These are phyloP conservation scores for Gracilinanus agilis DNA, from an alignment of 2,113 vertebrate genomes.

Conservation along the genomic window DNA sequence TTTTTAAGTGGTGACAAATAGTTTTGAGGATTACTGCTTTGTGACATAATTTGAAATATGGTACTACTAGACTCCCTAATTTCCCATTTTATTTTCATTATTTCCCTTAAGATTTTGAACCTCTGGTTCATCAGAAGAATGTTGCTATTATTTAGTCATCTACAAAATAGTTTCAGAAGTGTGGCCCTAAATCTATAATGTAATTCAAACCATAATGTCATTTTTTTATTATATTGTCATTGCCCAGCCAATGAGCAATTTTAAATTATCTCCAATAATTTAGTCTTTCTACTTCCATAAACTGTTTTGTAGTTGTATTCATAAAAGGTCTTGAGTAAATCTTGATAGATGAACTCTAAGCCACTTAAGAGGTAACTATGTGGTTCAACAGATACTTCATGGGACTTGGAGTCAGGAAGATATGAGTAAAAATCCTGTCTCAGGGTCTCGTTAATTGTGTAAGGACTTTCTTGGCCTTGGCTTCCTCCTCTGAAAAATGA, in stretches of 20 bases:
- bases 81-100: neutral
- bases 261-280: neutral
- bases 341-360: neutral
- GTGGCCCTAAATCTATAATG: neutral
- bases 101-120: neutral
- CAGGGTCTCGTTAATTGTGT: neutral
- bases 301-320: neutral
- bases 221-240: neutral
- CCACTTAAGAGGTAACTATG: neutral
- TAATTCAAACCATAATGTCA: neutral
- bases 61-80: neutral
- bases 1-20: neutral
- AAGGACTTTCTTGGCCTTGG: neutral
- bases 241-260: neutral
- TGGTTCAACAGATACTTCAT: neutral
- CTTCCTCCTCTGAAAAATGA: too few relatives aligned
- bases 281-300: too few relatives aligned
- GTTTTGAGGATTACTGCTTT: neutral
- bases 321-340: neutral
- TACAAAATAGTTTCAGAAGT: neutral
- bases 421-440: neutral
- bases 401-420: neutral
- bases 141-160: neutral
- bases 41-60: neutral
- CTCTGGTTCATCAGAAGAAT: neutral